Evolutionary conservation across 2,113 vertebrate species (phyloP).

Genomic region (Ginglymostoma cirratum): DNA sequence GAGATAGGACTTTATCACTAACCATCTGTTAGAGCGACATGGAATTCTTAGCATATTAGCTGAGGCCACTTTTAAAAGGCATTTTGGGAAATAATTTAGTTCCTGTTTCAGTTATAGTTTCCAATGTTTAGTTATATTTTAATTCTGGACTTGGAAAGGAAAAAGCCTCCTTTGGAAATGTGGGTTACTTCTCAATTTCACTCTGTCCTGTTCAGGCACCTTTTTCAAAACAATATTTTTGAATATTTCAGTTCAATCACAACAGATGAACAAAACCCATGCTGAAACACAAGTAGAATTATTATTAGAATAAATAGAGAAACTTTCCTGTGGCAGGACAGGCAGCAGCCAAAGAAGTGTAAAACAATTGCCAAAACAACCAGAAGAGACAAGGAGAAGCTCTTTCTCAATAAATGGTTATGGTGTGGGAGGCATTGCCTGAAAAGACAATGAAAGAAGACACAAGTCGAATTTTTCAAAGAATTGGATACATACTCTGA

Average conservation of each 20-base stretch:
- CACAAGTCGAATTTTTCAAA: background rate
- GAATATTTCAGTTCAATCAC: background rate
- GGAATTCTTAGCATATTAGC: background rate
- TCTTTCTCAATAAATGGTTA: background rate
- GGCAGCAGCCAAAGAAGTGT: background rate
- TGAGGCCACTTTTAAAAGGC: background rate
- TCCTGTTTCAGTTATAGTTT: background rate
- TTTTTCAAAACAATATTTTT: background rate
- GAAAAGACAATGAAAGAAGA: background rate
- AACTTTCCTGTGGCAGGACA: background rate
- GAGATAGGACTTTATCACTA: background rate
- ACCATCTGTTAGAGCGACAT: background rate
- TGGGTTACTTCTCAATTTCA: background rate
- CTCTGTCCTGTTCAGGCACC: background rate
- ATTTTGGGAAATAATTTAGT: background rate
- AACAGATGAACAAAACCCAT: background rate
- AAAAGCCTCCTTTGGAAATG: background rate
- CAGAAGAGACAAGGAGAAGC: background rate
- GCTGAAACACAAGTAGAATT: background rate
- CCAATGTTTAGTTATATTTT: background rate
- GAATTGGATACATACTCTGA: background rate
- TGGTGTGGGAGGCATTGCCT: background rate
- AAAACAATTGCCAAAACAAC: background rate
- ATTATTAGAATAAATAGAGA: background rate
- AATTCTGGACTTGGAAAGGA: background rate